Percentiles rank a stretch among this genome's conserved stretches.
Evolutionary conservation across 2,888 invertebrate genomes (phyloP).

Genomic region (Stegophylla sp.): DNA sequence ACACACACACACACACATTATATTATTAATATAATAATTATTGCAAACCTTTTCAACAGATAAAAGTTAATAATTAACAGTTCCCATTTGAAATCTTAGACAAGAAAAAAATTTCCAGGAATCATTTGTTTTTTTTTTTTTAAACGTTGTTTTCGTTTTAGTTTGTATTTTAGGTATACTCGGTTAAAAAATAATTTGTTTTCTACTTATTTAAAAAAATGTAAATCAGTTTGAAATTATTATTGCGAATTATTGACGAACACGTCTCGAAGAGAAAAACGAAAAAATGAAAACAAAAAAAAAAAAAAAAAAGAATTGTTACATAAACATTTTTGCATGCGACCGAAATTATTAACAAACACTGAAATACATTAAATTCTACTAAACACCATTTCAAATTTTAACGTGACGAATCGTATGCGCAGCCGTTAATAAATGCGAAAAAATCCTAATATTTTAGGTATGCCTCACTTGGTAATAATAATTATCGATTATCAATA

Average conservation of each 20-base stretch:
- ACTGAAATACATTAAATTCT: background rate
- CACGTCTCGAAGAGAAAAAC: background rate
- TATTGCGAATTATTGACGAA: background rate
- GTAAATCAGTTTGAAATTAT: background rate
- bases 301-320: background rate
- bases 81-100: no score
- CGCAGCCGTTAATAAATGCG: background rate
- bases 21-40: no score
- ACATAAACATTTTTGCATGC: background rate
- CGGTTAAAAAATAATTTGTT: no score
- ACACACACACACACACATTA: no score
- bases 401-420: slow-evolving; percentile 1
- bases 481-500: background rate
- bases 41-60: no score
- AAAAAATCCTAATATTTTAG: background rate
- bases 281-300: background rate
- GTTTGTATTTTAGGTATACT: no score
- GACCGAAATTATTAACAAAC: background rate
- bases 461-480: no score
- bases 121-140: no score
- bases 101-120: no score
- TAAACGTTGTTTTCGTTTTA: no score
- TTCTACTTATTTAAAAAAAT: no score
- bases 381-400: background rate
- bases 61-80: no score